A percentile compares a stretch with the other conserved stretches of the same genome.
Evolutionary conservation across 2,888 invertebrate genomes (phyloP).

Genomic region (Perizoma flavofasciatum): DNA sequence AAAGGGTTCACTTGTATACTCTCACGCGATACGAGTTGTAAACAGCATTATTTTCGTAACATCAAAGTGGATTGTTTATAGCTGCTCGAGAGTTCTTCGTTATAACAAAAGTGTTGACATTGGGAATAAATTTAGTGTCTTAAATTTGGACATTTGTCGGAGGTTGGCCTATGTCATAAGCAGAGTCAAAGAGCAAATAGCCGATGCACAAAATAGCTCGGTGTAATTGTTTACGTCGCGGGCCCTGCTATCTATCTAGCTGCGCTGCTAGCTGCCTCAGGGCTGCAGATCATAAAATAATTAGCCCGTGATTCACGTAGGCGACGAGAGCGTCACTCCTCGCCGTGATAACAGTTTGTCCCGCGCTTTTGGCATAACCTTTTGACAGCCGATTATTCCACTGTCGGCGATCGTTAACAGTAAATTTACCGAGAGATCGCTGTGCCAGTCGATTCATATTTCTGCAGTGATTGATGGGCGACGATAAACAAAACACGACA

Average conservation of each 20-base stretch:
- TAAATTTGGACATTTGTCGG: slow-evolving; percentile 64
- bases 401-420: slow-evolving; percentile 74
- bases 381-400: slow-evolving; percentile 79
- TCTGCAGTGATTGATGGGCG: slow-evolving; percentile 49
- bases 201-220: slow-evolving; percentile 41
- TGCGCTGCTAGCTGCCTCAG: slow-evolving; percentile 8
- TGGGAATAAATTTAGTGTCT: slow-evolving; percentile 66
- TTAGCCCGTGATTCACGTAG: slow-evolving; percentile 73
- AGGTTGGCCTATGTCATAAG: slow-evolving; percentile 53
- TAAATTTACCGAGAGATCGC: slow-evolving; percentile 69
- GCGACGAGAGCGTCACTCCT: slow-evolving; percentile 67
- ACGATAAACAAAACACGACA: slow-evolving; percentile 30
- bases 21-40: slow-evolving; percentile 58
- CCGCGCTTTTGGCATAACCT: slow-evolving; percentile 74
- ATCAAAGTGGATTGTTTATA: slow-evolving; percentile 73
- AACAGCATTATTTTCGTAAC: slow-evolving; percentile 68
- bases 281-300: slow-evolving; percentile 67
- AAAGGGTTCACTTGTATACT: slow-evolving; percentile 50
- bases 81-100: slow-evolving; percentile 54
- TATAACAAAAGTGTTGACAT: slow-evolving; percentile 71
- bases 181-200: slow-evolving; percentile 33
- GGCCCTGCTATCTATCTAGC: slow-evolving; percentile 16
- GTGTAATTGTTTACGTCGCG: slow-evolving; percentile 59
- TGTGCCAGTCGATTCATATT: slow-evolving; percentile 53
- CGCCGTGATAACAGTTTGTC: slow-evolving; percentile 59